Evolutionary conservation across 2,888 invertebrate species (phyloP).

Genomic region (Hirtodrosophila trivittata): DNA sequence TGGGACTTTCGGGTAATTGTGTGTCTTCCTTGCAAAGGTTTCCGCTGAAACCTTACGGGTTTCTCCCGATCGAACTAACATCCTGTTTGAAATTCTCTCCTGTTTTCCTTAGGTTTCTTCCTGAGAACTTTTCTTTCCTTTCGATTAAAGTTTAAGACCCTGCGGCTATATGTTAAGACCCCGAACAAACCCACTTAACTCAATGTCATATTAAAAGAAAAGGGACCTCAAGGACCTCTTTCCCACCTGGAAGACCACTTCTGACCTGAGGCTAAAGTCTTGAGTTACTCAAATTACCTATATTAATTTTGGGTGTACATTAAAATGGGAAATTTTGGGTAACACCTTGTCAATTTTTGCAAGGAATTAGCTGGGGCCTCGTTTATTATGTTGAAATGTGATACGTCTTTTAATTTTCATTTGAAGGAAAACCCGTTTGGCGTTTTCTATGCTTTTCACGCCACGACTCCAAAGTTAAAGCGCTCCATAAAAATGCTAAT

Average conservation of each 20-base stretch:
- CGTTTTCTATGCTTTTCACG: neutral
- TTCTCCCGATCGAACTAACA: too few species aligned
- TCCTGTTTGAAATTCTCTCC: too few species aligned
- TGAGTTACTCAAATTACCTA: conserved; percentile 41
- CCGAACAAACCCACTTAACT: too few species aligned
- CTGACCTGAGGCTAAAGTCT: neutral
- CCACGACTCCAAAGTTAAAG: conserved; percentile 48
- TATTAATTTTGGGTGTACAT: conserved; percentile 45
- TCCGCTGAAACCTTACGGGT: too few species aligned
- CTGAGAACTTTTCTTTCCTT: too few species aligned
- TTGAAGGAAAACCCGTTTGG: conserved; percentile 13
- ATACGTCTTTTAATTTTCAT: conserved; percentile 40
- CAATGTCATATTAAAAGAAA: too few species aligned
- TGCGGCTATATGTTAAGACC: too few species aligned
- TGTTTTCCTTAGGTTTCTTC: too few species aligned
- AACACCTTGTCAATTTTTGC: conserved; percentile 32
- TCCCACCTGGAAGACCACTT: neutral
- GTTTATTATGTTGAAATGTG: conserved; percentile 32
- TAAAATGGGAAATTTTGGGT: conserved; percentile 20
- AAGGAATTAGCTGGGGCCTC: conserved; percentile 1
- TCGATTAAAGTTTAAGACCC: too few species aligned
- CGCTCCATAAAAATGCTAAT: conserved; percentile 77
- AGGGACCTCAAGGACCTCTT: too few species aligned
- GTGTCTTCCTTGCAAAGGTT: too few species aligned
- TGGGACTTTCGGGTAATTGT: too few species aligned